phyloP scores from a whole-genome alignment of 2,797 vertebrate genomes.

The Manis javanica region DNA sequence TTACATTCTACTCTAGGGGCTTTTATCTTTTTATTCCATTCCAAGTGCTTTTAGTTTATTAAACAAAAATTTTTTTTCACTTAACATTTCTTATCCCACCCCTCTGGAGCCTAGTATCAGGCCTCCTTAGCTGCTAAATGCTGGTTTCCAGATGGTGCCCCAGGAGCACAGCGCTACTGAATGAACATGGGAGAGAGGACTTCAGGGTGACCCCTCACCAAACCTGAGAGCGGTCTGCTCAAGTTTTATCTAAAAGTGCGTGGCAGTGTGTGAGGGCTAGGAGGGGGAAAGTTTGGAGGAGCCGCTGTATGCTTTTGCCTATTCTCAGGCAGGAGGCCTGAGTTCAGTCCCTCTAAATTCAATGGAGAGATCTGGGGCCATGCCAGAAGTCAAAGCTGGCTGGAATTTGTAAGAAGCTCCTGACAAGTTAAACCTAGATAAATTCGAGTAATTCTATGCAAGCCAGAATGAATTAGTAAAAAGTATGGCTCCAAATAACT shows the following conservation, averaged over 20 bases:
- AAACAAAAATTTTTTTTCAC: not conserved
- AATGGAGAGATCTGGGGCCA: not conserved
- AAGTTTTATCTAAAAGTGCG: not conserved
- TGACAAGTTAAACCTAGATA: not conserved
- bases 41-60: not conserved
- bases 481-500: not conserved
- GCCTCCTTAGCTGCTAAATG: not conserved
- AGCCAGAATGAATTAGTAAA: not conserved
- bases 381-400: not conserved
- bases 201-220: not conserved
- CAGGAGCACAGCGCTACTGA: not conserved
- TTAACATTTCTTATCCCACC: too few relatives aligned
- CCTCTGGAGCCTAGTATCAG: not conserved
- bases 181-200: not conserved
- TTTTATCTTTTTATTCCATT: not conserved
- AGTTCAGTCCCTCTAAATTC: not conserved
- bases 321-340: not conserved
- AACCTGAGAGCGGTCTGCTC: not conserved
- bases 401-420: conserved; percentile 10
- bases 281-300: not conserved
- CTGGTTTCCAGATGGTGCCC: not conserved
- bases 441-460: not conserved
- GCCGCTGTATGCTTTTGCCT: not conserved
- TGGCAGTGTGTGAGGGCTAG: not conserved
- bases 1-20: not conserved